These are phyloP conservation scores for Melanotaenia pygmaea DNA, from an alignment of 2,797 vertebrate species.

Conservation along the genomic window DNA sequence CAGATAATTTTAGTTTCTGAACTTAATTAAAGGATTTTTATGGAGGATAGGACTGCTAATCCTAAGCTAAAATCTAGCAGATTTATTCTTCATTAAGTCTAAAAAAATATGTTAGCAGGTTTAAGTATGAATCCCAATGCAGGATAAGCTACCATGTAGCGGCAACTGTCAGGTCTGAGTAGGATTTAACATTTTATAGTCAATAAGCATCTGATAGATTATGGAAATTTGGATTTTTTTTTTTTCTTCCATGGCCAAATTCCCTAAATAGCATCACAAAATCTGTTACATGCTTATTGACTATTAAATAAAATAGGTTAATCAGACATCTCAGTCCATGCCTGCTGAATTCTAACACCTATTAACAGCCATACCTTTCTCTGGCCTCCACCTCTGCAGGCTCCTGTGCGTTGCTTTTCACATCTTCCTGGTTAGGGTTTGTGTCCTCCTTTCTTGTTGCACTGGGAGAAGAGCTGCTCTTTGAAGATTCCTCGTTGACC, in stretches of 20 bases:
- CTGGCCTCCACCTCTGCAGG: conserved; percentile 84
- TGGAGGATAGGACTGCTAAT: conserved; percentile 14
- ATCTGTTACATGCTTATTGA: conserved; percentile 35
- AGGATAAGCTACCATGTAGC: conserved; percentile 5
- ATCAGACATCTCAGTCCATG: conserved; percentile 20
- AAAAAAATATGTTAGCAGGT: background rate
- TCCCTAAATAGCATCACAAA: conserved; percentile 29
- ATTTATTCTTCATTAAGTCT: background rate
- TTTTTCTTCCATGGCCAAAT: background rate
- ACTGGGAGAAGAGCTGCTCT: conserved; percentile 79
- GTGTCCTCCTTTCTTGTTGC: conserved; percentile 82
- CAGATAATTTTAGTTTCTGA: conserved; percentile 37
- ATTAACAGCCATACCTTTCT: conserved; percentile 90
- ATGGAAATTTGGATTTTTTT: background rate
- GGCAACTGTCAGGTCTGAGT: background rate
- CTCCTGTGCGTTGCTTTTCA: conserved; percentile 86
- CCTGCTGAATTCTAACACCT: conserved; percentile 32
- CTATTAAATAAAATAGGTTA: conserved; percentile 18
- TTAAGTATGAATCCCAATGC: background rate
- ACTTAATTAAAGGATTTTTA: conserved; percentile 32
- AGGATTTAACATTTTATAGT: background rate
- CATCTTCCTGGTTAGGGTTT: conserved; percentile 78
- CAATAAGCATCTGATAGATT: background rate
- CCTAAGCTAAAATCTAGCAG: conserved; percentile 17
- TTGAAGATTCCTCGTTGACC: conserved; percentile 84